Evolutionary conservation across 2,888 invertebrate genomes (phyloP).

Genomic region (Holacanthella duospinosa): DNA sequence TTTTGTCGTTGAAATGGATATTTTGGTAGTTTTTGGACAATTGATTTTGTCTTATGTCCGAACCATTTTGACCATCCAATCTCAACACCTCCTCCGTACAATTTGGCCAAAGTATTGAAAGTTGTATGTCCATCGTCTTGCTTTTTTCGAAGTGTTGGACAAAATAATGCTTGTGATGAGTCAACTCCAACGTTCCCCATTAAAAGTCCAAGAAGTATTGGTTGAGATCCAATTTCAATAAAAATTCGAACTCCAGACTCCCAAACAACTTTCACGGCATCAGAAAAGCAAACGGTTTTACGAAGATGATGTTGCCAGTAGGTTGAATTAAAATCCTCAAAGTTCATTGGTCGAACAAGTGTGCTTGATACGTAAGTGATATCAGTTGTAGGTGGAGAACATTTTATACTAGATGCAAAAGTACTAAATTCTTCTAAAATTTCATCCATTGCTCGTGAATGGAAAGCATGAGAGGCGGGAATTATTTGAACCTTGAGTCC

Average conservation of each 20-base stretch:
- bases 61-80: neutral
- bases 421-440: neutral
- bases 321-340: neutral
- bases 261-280: neutral
- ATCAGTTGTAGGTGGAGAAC: neutral
- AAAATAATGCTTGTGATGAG: neutral
- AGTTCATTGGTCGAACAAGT: neutral
- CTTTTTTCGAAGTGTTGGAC: neutral
- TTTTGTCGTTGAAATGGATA: neutral
- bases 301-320: slow-evolving; percentile 1
- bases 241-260: neutral
- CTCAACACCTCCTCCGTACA: neutral
- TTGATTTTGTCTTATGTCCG: neutral
- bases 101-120: neutral
- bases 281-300: neutral
- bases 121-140: neutral
- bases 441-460: slow-evolving; percentile 2
- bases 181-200: neutral
- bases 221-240: slow-evolving; percentile 3
- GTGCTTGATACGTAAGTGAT: neutral
- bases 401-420: neutral
- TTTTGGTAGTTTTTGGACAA: neutral
- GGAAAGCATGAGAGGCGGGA: slow-evolving; percentile 5
- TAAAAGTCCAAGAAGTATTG: neutral
- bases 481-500: neutral